Percentiles rank a stretch among this genome's conserved stretches.
Conservation (phyloP, 1,140 invertebrate genomes). For the Dryas iulia region DNA sequence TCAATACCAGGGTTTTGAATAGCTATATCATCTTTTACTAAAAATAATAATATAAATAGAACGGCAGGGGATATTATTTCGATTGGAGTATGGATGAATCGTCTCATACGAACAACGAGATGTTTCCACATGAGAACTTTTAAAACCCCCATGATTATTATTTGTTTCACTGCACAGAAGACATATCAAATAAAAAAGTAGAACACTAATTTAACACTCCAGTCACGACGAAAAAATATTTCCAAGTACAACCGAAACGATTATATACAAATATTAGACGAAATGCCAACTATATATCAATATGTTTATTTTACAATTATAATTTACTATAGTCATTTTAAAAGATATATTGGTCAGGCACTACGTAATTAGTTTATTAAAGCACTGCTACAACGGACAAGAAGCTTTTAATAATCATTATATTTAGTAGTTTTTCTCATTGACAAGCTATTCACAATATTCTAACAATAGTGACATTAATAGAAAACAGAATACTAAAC, state of each 20-base stretch:
- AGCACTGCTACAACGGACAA: no score
- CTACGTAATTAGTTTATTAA: no score
- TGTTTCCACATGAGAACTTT: slow-evolving; percentile 58
- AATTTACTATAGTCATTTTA: neutral
- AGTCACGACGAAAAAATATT: neutral
- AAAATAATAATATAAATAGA: slow-evolving; percentile 46
- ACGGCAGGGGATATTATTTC: slow-evolving; percentile 47
- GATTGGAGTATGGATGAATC: slow-evolving; percentile 48
- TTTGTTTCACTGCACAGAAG: neutral
- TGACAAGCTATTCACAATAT: no score
- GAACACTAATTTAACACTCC: neutral
- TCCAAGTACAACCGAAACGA: neutral
- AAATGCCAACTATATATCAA: neutral
- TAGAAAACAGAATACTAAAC: no score
- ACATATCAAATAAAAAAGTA: neutral
- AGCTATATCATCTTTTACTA: slow-evolving; percentile 30
- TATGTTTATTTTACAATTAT: neutral
- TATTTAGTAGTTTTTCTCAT: no score
- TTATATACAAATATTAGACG: neutral
- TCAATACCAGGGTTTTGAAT: neutral
- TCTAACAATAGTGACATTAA: no score
- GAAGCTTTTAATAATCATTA: no score
- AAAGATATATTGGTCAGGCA: no score
- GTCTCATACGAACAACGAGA: slow-evolving; percentile 43
- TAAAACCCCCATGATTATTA: slow-evolving; percentile 40